Conservation (phyloP, 2,113 vertebrate species). For the Saccopteryx bilineata region DNA sequence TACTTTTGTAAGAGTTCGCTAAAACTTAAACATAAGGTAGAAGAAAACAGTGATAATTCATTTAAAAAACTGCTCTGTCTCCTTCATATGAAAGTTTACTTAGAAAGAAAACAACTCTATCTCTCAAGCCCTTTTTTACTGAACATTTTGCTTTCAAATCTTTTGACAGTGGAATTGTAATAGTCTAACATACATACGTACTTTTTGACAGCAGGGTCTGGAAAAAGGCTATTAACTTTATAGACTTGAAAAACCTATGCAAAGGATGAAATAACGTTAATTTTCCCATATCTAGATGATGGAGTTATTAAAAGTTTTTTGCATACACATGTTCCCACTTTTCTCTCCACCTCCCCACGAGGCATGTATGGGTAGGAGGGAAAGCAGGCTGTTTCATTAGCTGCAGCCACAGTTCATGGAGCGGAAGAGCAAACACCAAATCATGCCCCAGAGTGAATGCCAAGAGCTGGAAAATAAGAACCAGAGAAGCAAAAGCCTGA, state of each 20-base stretch:
- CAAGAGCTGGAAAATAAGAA: neutral
- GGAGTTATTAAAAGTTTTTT: neutral
- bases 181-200: neutral
- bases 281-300: neutral
- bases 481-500: neutral
- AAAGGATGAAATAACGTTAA: neutral
- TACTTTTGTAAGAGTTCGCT: conserved; percentile 29
- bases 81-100: neutral
- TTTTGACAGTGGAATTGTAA: neutral
- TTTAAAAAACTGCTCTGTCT: neutral
- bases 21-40: neutral
- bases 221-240: neutral
- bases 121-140: neutral
- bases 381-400: neutral
- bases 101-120: neutral
- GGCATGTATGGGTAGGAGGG: neutral
- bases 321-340: neutral
- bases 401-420: neutral
- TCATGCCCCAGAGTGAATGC: neutral
- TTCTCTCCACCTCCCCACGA: neutral
- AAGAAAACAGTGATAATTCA: neutral
- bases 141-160: neutral
- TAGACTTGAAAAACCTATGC: neutral
- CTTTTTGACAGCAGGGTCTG: neutral
- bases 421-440: neutral